Conservation (phyloP, 64 coral and sea anemone species). For the Stichodactyla helianthus region DNA sequence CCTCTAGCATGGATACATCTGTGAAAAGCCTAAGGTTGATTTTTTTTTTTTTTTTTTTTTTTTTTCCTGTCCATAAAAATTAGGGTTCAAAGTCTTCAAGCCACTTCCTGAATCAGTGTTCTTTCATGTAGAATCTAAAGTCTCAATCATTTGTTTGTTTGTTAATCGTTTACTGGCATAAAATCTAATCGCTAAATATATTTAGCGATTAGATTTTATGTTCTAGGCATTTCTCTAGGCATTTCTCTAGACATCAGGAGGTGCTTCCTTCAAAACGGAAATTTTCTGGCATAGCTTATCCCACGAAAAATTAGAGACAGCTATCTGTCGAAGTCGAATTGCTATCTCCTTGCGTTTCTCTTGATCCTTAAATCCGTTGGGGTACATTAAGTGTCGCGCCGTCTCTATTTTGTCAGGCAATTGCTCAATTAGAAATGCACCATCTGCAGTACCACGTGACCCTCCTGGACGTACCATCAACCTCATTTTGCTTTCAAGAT, state of each 20-base stretch:
- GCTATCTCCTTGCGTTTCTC: constrained; percentile 62
- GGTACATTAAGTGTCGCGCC: constrained; percentile 64
- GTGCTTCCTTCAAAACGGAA: constrained; percentile 23
- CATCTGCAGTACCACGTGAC: constrained; percentile 67
- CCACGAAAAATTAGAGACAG: constrained; percentile 87
- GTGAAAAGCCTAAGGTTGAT: no score
- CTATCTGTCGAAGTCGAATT: constrained; percentile 54
- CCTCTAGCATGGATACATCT: no score
- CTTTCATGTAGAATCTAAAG: no score
- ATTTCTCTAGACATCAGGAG: not conserved
- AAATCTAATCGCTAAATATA: no score
- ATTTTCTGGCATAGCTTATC: constrained; percentile 71
- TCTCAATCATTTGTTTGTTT: no score
- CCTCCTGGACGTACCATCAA: constrained; percentile 72
- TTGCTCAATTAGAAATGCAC: constrained; percentile 66
- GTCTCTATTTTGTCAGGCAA: constrained; percentile 55
- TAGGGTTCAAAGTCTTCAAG: no score
- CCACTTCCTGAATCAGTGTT: no score
- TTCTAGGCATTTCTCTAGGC: not conserved
- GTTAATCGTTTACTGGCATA: no score
- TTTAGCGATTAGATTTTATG: no score
- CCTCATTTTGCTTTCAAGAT: constrained; percentile 73
- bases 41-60: no score
- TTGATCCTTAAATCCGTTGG: constrained; percentile 58
- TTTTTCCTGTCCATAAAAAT: no score